Base-by-base conservation (phyloP, 2,888 invertebrate genomes). In the Prostheceraeus crozeri region DNA sequence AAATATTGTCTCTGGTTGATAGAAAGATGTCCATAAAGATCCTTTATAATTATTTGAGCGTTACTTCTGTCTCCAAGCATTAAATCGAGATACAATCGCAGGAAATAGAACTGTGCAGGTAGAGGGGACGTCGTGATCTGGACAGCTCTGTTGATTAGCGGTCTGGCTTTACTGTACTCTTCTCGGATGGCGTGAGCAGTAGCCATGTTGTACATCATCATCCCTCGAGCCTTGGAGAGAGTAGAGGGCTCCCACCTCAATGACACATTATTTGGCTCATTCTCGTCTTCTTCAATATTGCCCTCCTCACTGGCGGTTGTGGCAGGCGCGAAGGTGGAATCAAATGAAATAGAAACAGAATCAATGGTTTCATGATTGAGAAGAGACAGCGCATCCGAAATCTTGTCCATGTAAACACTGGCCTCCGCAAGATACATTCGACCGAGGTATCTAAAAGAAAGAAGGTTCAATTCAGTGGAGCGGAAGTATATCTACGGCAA, bases 361-460 rank as follows among this genome's bases (percentile, higher is more conserved):
- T 8, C 33, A 33, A 33, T n/a, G 8, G 8, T 8, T n/a, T 33
- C 33, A n/a, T 8, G 33, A n/a, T 33, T 33, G 8, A 33, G 33
- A 11, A 33, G 33, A 33, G 8, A 10, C 33, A 11, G 8, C 33
- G 33, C 33, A 11, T 33, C 33, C n/a, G 33, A 10, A 10, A 33
- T 11, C 33, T n/a, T 33, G 33, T 33, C 33, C 33, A n/a, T 11
- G 33, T 33, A n/a, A 11, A 33, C 56, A 10, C 88, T 78, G 25
- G 89, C 85, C 77, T 93, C 90, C 0, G 89, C 89, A 54, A 86
- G 85, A 75, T 93, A 93, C 68, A 91, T 81, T 74, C 88, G 86
- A 0, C 84, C 89, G 68, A 91, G 80, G 67, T 74, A 75, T 59
- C 74, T n/a, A n/a, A n/a, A n/a, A n/a, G n/a, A n/a, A n/a, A n/a